phyloP scores from a whole-genome alignment of 2,888 invertebrate genomes.

The Erpobdella octoculata region DNA sequence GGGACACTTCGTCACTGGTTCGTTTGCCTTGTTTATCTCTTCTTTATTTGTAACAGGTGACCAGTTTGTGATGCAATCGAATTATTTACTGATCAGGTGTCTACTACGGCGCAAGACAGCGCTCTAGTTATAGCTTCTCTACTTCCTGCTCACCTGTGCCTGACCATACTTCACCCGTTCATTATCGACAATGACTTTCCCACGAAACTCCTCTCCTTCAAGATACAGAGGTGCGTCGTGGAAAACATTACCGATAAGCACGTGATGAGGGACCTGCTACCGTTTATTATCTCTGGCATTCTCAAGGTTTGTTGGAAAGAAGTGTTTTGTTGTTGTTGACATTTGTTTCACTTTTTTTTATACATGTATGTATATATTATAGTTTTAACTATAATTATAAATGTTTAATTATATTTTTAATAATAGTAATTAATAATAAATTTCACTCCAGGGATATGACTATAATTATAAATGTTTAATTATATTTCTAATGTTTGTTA shows the following conservation, averaged over 20 bases:
- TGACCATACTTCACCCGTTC: background rate
- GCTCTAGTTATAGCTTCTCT: slow-evolving; percentile 4
- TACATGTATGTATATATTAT: background rate
- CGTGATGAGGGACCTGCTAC: slow-evolving; percentile 57
- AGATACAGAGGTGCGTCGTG: slow-evolving; percentile 59
- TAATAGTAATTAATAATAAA: background rate
- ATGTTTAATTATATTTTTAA: background rate
- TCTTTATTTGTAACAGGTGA: background rate
- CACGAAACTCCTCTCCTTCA: slow-evolving; percentile 76
- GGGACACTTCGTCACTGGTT: slow-evolving; percentile 44
- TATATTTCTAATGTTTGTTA: background rate
- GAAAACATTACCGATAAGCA: slow-evolving; percentile 8
- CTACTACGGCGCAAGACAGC: background rate
- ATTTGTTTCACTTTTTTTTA: background rate
- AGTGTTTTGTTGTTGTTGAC: too few relatives aligned
- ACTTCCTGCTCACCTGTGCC: background rate
- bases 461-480: background rate
- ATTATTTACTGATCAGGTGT: background rate
- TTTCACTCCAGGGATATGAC: background rate
- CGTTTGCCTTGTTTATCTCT: background rate
- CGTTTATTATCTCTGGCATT: slow-evolving; percentile 76
- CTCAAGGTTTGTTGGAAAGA: too few relatives aligned
- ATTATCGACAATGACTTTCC: background rate
- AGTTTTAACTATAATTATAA: background rate
- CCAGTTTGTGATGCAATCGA: background rate